Evolutionary conservation across 1,140 invertebrate species (phyloP), one percentile per base, ranked within the genome.

Genomic region (Drosophila ficusphila): DNA sequence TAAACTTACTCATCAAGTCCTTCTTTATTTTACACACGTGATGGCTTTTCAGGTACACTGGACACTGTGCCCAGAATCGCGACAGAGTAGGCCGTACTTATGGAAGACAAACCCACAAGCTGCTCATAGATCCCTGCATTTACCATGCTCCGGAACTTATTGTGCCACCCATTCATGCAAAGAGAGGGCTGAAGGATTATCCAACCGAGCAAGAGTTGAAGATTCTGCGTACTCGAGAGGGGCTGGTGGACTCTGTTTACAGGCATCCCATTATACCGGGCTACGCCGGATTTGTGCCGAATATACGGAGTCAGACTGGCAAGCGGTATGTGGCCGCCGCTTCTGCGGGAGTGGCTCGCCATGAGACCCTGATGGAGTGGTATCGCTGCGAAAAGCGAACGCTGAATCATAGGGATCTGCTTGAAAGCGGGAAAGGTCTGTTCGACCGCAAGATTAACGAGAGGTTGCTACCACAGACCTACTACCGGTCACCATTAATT

Each of bases 41-140:
- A 0, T 12, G 0, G 1, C 72, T 14, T 14, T 4, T 5, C n/a
- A 96, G 95, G 34, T 96, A 96, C 77, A 94, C 95, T 2, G 95
- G 95, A 9, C 94, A 95, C 78, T 95, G 94, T 83, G 95, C 95
- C 1, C 94, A 95, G 76, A 94, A 94, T 91, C 94, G 93, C 25
- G 95, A 94, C 79, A 93, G 94, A 38, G 93, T 94, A 41, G 95
- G 95, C 2, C 93, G 95, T 89, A 95, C 95, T 1, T 96, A 94
- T 91, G 95, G 95, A 23, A 93, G 92, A 2, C 92, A 94, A 41
- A 95, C 95, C 0, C 95, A 96, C 90, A 95, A 95, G 90, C 91
- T 95, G 7, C 92, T 96, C 0, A 76, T 95, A 52, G 95, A 96
- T 92, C 95, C 95, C 9, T 94, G 93, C 41, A 93, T 95, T 21